Base-by-base conservation (phyloP, 2,888 invertebrate genomes). In the Hipparchia semele region DNA sequence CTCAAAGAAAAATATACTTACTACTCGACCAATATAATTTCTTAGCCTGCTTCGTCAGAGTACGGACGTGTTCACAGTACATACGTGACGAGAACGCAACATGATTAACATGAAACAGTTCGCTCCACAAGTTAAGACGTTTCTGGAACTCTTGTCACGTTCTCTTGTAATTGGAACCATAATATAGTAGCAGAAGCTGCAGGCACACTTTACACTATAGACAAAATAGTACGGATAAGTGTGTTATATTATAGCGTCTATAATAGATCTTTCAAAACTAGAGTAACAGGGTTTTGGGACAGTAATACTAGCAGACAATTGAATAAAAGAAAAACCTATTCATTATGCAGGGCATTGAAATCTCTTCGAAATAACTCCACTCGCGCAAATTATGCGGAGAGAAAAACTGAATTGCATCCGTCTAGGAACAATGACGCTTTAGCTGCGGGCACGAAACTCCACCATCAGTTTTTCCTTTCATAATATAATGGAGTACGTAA, bases 331-430 rank as follows among this genome's bases (percentile, higher is more conserved):
- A 75, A 77, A 79, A 77, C 72, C 71, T 73, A 79, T 79, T 84
- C 83, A 84, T 87, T 85, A 86, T 81, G 79, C 77, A 80, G 78
- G 78, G 81, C 85, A 82, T 87, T 82, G 87, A 90, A 76, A 89
- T 89, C 87, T 87, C 84, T 87, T 89, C 87, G 86, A 88, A 91
- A 90, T 90, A 84, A 89, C 90, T 91, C 89, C 88, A 90, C 90
- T 91, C 88, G 88, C 89, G 84, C 90, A 91, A 92, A 92, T 92
- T 91, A 92, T 88, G 89, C 90, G 86, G 88, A 82, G 87, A 86
- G 87, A 86, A 87, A 88, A 90, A 91, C 88, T 88, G 91, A 92
- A 92, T 92, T 92, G 92, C 91, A 92, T 92, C 92, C 93, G 91
- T 85, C 87, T 85, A 87, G 86, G 89, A 92, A 93, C 93, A 93